A percentile compares a stretch with the other conserved stretches of the same genome.
phyloP scores from a whole-genome alignment of 2,888 invertebrate species.

The Lepidocyrtinus sp. region DNA sequence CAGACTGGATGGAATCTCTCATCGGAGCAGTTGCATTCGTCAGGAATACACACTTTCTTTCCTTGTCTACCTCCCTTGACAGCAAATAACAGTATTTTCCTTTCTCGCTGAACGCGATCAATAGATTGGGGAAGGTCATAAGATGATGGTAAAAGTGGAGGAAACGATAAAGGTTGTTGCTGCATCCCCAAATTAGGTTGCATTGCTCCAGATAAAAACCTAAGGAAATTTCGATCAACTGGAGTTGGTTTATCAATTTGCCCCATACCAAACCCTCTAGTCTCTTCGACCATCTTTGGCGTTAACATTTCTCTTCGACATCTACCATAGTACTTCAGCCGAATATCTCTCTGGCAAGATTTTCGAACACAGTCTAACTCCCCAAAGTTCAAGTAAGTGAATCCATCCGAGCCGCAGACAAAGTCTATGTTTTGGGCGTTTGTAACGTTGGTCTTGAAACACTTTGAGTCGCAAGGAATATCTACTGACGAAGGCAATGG shows the following conservation, averaged over 20 bases:
- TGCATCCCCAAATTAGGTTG: too few species aligned
- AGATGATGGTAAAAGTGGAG: not conserved
- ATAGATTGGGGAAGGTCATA: not conserved
- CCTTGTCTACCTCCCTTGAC: not conserved
- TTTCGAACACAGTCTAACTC: slow-evolving; percentile 18
- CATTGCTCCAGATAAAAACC: not conserved
- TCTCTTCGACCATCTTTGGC: too few species aligned
- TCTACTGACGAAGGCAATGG: too few species aligned
- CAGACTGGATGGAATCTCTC: not conserved
- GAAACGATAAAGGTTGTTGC: too few species aligned
- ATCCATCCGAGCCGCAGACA: slow-evolving; percentile 38
- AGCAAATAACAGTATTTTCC: not conserved
- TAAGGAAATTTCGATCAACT: not conserved
- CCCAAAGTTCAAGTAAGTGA: slow-evolving; percentile 5
- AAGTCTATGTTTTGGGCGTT: not conserved
- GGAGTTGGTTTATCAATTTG: not conserved
- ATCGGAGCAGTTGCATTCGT: not conserved
- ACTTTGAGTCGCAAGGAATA: not conserved
- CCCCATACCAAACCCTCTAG: not conserved
- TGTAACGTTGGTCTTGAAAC: not conserved
- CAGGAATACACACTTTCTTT: slow-evolving; percentile 10
- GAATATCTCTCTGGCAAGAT: not conserved
- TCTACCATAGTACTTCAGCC: not conserved
- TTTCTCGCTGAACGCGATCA: too few species aligned
- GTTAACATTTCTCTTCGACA: not conserved